phyloP scores from a whole-genome alignment of 37 sponge, comb jelly and placozoan species.

The Axinella damicornis region DNA sequence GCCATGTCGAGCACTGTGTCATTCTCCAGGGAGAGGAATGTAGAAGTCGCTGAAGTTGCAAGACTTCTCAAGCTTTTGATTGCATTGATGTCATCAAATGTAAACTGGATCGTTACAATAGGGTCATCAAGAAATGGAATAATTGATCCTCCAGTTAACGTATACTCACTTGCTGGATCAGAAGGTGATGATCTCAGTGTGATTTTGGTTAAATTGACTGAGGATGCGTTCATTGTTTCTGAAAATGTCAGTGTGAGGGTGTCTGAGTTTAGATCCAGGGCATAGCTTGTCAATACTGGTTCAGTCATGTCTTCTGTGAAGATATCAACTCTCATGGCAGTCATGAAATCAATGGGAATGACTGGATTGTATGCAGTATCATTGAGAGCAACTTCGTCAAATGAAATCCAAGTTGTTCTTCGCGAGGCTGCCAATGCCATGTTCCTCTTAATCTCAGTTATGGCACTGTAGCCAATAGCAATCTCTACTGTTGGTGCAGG shows the following conservation, averaged over 20 bases:
- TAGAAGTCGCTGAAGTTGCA: constrained; percentile 35
- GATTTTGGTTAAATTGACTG: constrained; percentile 55
- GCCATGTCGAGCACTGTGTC: constrained; percentile 74
- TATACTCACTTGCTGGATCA: constrained; percentile 27
- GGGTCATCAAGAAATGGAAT: constrained; percentile 38
- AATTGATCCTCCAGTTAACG: constrained; percentile 71
- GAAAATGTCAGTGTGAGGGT: constrained; percentile 76
- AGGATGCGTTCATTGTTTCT: constrained; percentile 68
- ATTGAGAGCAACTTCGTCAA: constrained; percentile 54
- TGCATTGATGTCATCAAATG: constrained; percentile 77
- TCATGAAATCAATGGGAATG: constrained; percentile 17
- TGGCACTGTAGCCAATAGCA: constrained; percentile 50
- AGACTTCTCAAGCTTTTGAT: constrained; percentile 58
- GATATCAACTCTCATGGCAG: constrained; percentile 57
- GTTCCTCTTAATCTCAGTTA: constrained; percentile 70
- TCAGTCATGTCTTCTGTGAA: constrained; percentile 51
- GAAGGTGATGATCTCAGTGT: constrained; percentile 57
- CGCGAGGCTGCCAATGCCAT: constrained; percentile 46
- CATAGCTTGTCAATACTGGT: constrained; percentile 59
- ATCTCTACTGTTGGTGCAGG: constrained; percentile 54
- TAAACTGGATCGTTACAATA: constrained; percentile 54
- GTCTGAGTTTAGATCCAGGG: constrained; percentile 74
- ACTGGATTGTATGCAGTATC: constrained; percentile 79
- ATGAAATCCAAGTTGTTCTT: constrained; percentile 69
- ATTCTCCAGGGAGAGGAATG: constrained; percentile 58